Conservation (phyloP, 1,140 invertebrate species). For the Bombus pyrosoma region DNA sequence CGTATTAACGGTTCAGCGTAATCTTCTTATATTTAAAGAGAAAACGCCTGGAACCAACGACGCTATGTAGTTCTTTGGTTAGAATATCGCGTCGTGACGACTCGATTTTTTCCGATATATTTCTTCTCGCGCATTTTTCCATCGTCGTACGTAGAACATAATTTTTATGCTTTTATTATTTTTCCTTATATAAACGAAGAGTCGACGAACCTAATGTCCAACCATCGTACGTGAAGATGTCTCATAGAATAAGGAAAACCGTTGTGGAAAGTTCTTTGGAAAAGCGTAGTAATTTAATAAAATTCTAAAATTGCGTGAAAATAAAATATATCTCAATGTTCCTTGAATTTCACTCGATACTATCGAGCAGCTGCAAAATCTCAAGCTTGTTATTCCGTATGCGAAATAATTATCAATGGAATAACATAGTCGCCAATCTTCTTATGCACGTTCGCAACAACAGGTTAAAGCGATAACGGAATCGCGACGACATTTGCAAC, state of each 20-base stretch:
- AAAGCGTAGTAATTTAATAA: no score
- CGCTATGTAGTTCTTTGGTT: background rate
- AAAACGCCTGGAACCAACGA: background rate
- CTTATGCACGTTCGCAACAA: slow-evolving; percentile 28
- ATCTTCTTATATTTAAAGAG: slow-evolving; percentile 67
- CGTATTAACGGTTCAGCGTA: slow-evolving; percentile 74
- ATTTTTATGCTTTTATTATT: no score
- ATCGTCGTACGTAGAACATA: no score
- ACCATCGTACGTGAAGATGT: no score
- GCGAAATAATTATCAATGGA: background rate
- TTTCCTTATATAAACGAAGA: no score
- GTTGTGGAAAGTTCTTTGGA: no score
- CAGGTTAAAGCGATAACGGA: slow-evolving; percentile 43
- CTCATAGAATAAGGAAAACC: no score
- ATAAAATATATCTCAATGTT: no score
- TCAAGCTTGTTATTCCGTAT: background rate
- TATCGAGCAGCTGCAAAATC: background rate
- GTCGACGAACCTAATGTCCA: no score
- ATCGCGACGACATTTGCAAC: slow-evolving; percentile 43
- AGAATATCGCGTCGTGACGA: background rate
- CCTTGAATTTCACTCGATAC: no score
- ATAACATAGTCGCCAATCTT: slow-evolving; percentile 7
- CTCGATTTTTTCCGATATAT: background rate
- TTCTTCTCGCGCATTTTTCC: background rate
- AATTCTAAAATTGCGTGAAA: no score